Evolutionary conservation across 2,888 invertebrate genomes (phyloP).

Genomic region (Venusia cambrica): DNA sequence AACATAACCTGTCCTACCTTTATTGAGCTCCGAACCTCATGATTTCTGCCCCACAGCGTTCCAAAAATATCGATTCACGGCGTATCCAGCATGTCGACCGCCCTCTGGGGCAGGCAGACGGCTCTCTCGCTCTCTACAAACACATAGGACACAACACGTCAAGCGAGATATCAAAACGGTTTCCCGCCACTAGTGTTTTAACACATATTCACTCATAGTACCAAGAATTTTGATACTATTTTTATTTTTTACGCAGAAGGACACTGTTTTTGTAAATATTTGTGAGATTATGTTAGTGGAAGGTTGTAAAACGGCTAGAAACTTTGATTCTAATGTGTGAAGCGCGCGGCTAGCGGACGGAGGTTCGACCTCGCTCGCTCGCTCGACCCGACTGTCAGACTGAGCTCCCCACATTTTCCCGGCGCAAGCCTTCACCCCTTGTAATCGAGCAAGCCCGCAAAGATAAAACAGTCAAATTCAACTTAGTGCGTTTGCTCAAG

Average conservation of each 20-base stretch:
- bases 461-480: slow-evolving; percentile 55
- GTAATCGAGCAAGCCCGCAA: slow-evolving; percentile 74
- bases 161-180: slow-evolving; percentile 77
- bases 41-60: slow-evolving; percentile 71
- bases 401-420: slow-evolving; percentile 75
- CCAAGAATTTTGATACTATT: slow-evolving; percentile 19
- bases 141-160: slow-evolving; percentile 80
- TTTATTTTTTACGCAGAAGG: slow-evolving; percentile 28
- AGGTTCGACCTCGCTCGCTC: slow-evolving; percentile 58
- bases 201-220: slow-evolving; percentile 51
- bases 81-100: slow-evolving; percentile 79
- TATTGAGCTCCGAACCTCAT: slow-evolving; percentile 73
- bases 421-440: slow-evolving; percentile 79
- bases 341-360: slow-evolving; percentile 45
- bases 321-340: slow-evolving; percentile 59
- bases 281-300: slow-evolving; percentile 44
- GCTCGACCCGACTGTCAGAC: slow-evolving; percentile 75
- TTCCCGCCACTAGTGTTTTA: slow-evolving; percentile 79
- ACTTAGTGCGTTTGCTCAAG: slow-evolving; percentile 41
- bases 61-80: slow-evolving; percentile 80
- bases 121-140: slow-evolving; percentile 74
- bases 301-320: slow-evolving; percentile 63
- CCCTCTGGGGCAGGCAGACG: slow-evolving; percentile 77
- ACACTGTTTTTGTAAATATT: slow-evolving; percentile 38
- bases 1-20: slow-evolving; percentile 70